Evolutionary conservation across 2,797 vertebrate genomes (phyloP), one percentile per base, ranked within the genome.

Genomic region (Malurus leucopterus): DNA sequence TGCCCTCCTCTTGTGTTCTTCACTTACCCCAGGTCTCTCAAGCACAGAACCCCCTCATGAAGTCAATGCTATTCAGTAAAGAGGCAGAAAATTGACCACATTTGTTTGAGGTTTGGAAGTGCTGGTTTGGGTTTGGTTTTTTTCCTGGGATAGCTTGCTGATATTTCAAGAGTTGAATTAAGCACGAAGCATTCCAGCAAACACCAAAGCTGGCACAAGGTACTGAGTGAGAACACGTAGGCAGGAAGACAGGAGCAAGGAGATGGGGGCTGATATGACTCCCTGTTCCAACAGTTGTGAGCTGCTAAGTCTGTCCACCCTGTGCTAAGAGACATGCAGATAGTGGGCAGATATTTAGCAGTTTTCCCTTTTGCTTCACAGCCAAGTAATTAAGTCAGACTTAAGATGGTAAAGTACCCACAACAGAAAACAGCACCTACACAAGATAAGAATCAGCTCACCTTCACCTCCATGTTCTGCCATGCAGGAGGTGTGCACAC

Each of bases 121-220:
- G 55, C 23, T 32, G 15, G 40, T 15, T 53, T 38, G 29, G 15
- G 1, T 36, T 36, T 36, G 36, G 6, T 14, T 72, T 70, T 62
- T n/a, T 0, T 30, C 61, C 79, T 21, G 19, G 30, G 40, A 73
- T 20, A 76, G 29, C 32, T 41, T 59, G 36, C 20, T 46, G 46
- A 63, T 51, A 70, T 73, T 59, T 94, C 49, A 79, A 51, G 30
- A 87, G 57, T 76, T 55, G 69, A 74, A 74, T 50, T 50, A 62
- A 75, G 41, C 49, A 88, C 1, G 11, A 30, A 88, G 49, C 46
- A 72, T 81, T 84, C 51, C 81, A 92, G 73, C 84, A 84, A 77
- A 36, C 50, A 73, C 59, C 68, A 80, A 89, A 87, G 38, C 84
- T 73, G 64, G 67, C 74, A 90, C 68, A 72, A 88, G 43, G 43